Base-by-base conservation (phyloP, 2,113 vertebrate species). In the Apodemus speciosus region DNA sequence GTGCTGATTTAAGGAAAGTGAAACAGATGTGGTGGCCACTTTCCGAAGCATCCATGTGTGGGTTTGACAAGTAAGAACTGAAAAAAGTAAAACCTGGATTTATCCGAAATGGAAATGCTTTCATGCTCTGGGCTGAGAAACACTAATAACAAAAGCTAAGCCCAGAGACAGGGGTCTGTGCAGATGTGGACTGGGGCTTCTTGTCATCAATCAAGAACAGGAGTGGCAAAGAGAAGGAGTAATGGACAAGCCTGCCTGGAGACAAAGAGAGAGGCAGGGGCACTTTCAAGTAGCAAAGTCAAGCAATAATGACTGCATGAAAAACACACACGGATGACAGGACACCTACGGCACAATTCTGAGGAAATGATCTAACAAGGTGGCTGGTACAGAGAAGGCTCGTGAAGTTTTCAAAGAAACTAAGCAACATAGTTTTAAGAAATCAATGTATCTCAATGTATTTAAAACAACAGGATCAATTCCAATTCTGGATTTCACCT, bases 51-150 rank as follows among this genome's bases (percentile, higher is more conserved):
- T 68, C 66, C 69, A 2, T 80, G 64, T 77, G 96, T 91, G 90
- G 76, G 91, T 40, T 89, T 91, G 69, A 91, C 89, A 89, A 71
- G 89, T n/a, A 64, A 75, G 89, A 92, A 56, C 86, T 91, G 83
- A 32, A 92, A 68, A 92, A 94, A 83, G 92, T 83, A 94, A 96
- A 96, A 69, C 92, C 90, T 49, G 51, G 1, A 21, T 76, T 93
- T 43, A 43, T 92, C 87, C 90, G 53, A 95, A 94, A 93, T 62
- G 93, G 87, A 97, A 93, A 94, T 72, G 96, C 93, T 64, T 56
- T 88, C 87, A 69, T 64, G 16, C 58, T 88, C 86, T 3, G 6
- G 11, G 90, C 66, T 85, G n/a, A 85, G 88, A 85, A 84, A 83
- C 27, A 68, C 25, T 85, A 60, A 25, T 64, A 53, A 21, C 88